Evolutionary conservation across 2,797 vertebrate species (phyloP).

Genomic region (Tapirus indicus): DNA sequence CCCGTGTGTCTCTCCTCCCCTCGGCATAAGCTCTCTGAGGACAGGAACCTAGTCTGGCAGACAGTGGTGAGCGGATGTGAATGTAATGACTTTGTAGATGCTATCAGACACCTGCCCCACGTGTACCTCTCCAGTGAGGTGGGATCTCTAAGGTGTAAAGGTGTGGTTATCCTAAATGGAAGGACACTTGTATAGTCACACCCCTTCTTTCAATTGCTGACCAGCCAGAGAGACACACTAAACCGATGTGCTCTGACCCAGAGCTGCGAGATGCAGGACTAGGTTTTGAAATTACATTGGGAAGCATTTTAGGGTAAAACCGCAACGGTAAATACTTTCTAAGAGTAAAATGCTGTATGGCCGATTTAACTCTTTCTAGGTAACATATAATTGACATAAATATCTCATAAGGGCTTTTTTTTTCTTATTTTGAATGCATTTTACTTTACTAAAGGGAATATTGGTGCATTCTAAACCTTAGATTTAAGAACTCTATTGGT

Average conservation of each 20-base stretch:
- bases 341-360: background rate
- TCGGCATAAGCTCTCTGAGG: background rate
- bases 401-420: background rate
- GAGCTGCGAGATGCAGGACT: background rate
- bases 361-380: background rate
- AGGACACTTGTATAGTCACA: background rate
- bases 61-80: background rate
- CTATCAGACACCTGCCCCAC: too few relatives aligned
- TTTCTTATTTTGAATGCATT: background rate
- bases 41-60: background rate
- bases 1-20: background rate
- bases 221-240: background rate
- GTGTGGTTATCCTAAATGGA: background rate
- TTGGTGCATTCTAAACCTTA: background rate
- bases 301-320: conserved; percentile 22
- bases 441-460: background rate
- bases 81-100: background rate
- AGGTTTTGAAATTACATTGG: background rate
- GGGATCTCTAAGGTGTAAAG: background rate
- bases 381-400: background rate
- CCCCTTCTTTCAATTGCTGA: background rate
- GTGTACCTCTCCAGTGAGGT: background rate
- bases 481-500: background rate
- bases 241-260: background rate
- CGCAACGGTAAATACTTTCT: background rate